Base-by-base conservation (phyloP, 1,140 invertebrate species). In the Holcopasites calliopsidis region DNA sequence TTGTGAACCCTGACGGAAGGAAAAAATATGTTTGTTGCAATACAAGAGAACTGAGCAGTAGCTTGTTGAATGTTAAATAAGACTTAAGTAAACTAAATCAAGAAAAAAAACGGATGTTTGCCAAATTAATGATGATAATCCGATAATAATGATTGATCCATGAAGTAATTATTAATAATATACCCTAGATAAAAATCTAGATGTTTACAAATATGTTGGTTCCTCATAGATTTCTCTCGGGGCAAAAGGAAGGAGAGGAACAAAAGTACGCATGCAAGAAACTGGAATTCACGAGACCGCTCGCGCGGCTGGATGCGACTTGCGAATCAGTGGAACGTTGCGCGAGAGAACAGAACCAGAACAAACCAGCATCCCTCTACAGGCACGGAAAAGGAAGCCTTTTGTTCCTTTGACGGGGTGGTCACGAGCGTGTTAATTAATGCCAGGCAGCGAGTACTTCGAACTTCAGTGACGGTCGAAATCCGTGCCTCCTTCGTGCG, bases 391-490 rank as follows among this genome's bases (percentile, higher is more conserved):
- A 79, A 80, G 61, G 76, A 79, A 79, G 49, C 49, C 61, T 79
- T 80, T 80, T 80, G 78, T 80, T 74, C 78, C 76, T 80, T 80
- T 80, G 69, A 62, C 64, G 66, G 23, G 40, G n/a, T 47, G 40
- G 49, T 47, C 61, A 65, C 54, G 40, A 68, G 40, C 28, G 52
- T 60, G 70, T 80, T 80, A 80, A 80, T 80, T 80, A 80, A 80
- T 80, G 69, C 33, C 61, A 77, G 47, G 33, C 54, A 55, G 64
- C 58, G 65, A 50, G 61, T 44, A 42, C 58, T 61, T 70, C 66
- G 68, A 73, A 78, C 44, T 74, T 74, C 49, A 49, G n/a, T n/a
- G 11, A 3, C 8, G 38, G 38, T 28, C 23, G 35, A 61, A 61
- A 16, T 11, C 5, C n/a, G 11, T n/a, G 6, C 28, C n/a, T 21